These are phyloP conservation scores for Zaprionus lachaisei DNA, from an alignment of 1,140 invertebrate species.

Conservation along the genomic window DNA sequence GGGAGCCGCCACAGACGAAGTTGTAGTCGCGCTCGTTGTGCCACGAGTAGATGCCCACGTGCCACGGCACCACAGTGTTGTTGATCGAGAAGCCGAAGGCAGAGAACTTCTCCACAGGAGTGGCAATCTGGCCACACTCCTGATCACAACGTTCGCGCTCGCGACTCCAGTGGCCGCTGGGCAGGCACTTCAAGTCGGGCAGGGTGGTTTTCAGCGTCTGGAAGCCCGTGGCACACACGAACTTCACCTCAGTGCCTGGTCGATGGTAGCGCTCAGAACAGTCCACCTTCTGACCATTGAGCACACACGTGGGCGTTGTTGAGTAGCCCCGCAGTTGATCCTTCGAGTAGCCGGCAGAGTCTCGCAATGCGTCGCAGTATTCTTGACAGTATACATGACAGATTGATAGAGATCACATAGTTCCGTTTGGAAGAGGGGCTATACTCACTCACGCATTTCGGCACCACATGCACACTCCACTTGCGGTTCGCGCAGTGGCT, in stretches of 20 bases:
- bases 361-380: slow-evolving; percentile 50
- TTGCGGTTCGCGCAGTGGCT: slow-evolving; percentile 51
- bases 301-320: slow-evolving; percentile 47
- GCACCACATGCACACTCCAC: slow-evolving; percentile 50
- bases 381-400: slow-evolving; percentile 30
- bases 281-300: slow-evolving; percentile 43
- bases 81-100: slow-evolving; percentile 51
- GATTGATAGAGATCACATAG: too few relatives aligned
- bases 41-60: slow-evolving; percentile 85
- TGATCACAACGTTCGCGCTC: slow-evolving; percentile 52
- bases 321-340: slow-evolving; percentile 57
- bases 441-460: slow-evolving; percentile 70
- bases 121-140: slow-evolving; percentile 67
- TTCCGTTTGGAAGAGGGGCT: neutral
- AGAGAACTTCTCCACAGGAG: slow-evolving; percentile 58
- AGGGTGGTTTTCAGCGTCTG: slow-evolving; percentile 9
- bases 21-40: slow-evolving; percentile 57
- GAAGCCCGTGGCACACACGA: slow-evolving; percentile 64
- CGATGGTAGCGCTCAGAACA: slow-evolving; percentile 50
- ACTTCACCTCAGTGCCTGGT: slow-evolving; percentile 60
- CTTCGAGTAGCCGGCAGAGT: slow-evolving; percentile 19
- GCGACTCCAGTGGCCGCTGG: slow-evolving; percentile 57
- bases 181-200: slow-evolving; percentile 52
- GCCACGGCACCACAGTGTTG: slow-evolving; percentile 85
- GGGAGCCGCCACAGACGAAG: slow-evolving; percentile 85